Base-by-base conservation (phyloP, 2,888 invertebrate species). In the Apoda limacodes region DNA sequence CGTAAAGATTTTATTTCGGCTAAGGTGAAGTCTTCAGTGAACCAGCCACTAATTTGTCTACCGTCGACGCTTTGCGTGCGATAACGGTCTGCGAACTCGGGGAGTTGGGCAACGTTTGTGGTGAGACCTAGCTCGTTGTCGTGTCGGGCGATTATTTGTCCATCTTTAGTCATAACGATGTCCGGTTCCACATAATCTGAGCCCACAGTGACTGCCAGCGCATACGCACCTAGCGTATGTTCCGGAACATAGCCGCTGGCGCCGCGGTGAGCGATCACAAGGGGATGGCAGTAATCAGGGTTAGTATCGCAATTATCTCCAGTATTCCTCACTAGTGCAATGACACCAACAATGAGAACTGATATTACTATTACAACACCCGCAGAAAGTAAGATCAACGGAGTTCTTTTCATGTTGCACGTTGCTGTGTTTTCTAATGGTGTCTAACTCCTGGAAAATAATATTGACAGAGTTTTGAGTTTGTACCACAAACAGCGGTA, bases 191-290 rank as follows among this genome's bases (percentile, higher is more conserved):
- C 55, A 40, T 70, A 78, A 46, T 78, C 76, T 2, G 75, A 63
- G 2, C 75, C 76, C 65, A 76, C 62, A 1, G 69, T 64, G 27
- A 75, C 57, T 2, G 78, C 68, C 2, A 80, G 54, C 0, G 75
- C 66, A 37, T 78, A 80, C 2, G 78, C 59, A 3, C 66, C 76
- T 10, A 75, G 58, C 0, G 78, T 80, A 39, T 80, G 78, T 40
- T 80, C 78, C 1, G 78, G 75, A 1, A 68, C 66, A 37, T 78
- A 78, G 2, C 76, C 78, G 21, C 75, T 72, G 12, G 78, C 75
- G 2, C 78, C 78, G 4, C 78, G 57, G 34, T 75, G 75, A 2
- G 65, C 74, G 14, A 74, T 65, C 2, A 72, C 55, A 7, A 66
- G 30, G 2, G 63, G 67, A 6, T 50, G 45, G 39, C 70, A 64